phyloP scores from a whole-genome alignment of 2,113 vertebrate species.

The Puntigrus tetrazona region DNA sequence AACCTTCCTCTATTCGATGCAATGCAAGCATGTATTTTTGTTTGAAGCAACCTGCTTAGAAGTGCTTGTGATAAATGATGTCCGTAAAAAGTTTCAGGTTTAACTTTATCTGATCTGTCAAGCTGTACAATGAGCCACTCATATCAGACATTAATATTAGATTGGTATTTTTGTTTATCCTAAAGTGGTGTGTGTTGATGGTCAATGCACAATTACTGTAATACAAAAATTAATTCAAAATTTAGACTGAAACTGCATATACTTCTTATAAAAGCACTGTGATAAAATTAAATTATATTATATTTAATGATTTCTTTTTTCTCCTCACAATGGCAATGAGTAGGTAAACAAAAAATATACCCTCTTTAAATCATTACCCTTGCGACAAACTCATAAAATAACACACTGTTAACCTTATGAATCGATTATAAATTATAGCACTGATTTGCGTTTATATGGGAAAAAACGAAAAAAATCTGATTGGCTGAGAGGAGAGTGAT shows the following conservation, averaged over 20 bases:
- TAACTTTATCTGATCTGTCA: neutral
- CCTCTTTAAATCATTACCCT: neutral
- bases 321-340: neutral
- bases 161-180: neutral
- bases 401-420: no score
- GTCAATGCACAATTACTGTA: neutral
- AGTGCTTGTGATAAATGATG: neutral
- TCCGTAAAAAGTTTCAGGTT: neutral
- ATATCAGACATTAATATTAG: neutral
- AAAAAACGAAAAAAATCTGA: no score
- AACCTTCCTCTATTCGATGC: slow-evolving; percentile 49
- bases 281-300: neutral
- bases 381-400: neutral
- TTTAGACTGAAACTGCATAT: neutral
- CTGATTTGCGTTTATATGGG: no score
- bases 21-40: slow-evolving; percentile 51
- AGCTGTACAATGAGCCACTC: neutral
- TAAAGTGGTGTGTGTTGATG: neutral
- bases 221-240: neutral
- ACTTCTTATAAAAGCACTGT: neutral
- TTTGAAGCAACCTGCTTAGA: slow-evolving; percentile 2
- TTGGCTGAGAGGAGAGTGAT: no score
- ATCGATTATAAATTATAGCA: no score
- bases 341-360: neutral
- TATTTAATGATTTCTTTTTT: neutral